Evolutionary conservation across 2,797 vertebrate species (phyloP), one percentile per base, ranked within the genome.

Genomic region (Borostomias antarcticus): DNA sequence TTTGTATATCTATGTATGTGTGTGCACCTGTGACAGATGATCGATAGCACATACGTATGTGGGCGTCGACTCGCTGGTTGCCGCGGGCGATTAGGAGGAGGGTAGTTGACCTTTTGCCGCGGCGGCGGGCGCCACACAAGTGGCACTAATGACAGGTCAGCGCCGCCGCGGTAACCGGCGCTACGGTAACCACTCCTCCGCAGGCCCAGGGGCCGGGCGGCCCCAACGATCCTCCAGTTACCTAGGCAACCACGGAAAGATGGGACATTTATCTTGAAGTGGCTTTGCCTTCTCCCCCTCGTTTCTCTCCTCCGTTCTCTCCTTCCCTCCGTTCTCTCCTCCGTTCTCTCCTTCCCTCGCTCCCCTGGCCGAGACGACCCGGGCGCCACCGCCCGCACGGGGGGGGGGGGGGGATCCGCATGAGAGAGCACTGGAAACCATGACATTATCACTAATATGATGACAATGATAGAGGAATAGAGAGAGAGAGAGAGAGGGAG

Each of bases 181-280:
- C 40, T 17, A 54, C 58, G 69, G 70, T 58, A 78, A 51, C 37
- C 35, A 58, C 45, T 52, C 54, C 57, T 51, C 19, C 58, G 40
- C 59, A 66, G 53, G 75, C 66, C 66, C 52, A 3, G 3, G 59
- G 73, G 67, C 57, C 72, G 8, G 5, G 59, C 72, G 8, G 5
- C 58, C 64, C 74, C 76, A 81, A 80, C 21, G 62, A 81, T 70
- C 13, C 25, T 57, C 59, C 66, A 58, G 84, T 88, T 88, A 76
- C 81, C 79, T 19, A 17, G 84, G 82, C 74, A 83, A 88, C 82
- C 0, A 40, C 68, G 78, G 75, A 64, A 74, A 74, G 78, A 70
- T 67, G 57, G 65, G 64, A 51, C 35, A 23, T 65, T 32, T 13
- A 26, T 65, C 52, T 56, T 47, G 4, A 48, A 52, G 21, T 51